Evolutionary conservation across 1,140 invertebrate genomes (phyloP), one percentile per base, ranked within the genome.

Genomic region (Heliconius eleuchia): DNA sequence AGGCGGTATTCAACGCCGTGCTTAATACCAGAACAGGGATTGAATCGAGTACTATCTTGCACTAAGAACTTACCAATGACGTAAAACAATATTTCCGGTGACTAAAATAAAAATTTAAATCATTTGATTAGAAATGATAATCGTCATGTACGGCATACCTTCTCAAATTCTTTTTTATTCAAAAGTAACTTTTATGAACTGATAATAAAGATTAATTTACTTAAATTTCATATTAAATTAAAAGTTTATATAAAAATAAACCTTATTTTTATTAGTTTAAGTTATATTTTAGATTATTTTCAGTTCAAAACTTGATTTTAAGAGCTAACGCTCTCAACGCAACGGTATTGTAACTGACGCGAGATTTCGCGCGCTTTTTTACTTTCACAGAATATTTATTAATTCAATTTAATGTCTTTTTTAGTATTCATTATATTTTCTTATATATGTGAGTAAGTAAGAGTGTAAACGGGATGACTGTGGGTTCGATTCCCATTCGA

Each of bases 281-380:
- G 73, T 82, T 71, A 66, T 23, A 85, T 76, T 83, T 75, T 84
- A 42, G 18, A 73, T 76, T 80, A 57, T 27, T 30, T 27, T 66
- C 5, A 66, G 13, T 66, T 66, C 19, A 66, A 66, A 66, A 66
- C 60, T 66, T 89, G 89, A 90, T 90, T 90, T 87, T 81, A 89
- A 90, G 86, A 80, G 76, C 82, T 81, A 87, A 88, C 86, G 87
- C 81, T 66, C 60, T 84, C 85, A 19, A 52, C 16, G 80, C 85
- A 89, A 90, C 89, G 89, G 89, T 89, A 90, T 79, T 60, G 73
- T 87, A 90, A 90, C 89, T 82, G 89, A 86, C 86, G 82, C 79
- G 77, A 73, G 76, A 72, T 86, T 90, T 90, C 87, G 89, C 89
- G 88, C 89, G 87, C 89, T 89, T 89, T 89, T 66, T 66, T 66